Base-by-base conservation (phyloP, 2,113 vertebrate species). In the Halcyon malimbica region DNA sequence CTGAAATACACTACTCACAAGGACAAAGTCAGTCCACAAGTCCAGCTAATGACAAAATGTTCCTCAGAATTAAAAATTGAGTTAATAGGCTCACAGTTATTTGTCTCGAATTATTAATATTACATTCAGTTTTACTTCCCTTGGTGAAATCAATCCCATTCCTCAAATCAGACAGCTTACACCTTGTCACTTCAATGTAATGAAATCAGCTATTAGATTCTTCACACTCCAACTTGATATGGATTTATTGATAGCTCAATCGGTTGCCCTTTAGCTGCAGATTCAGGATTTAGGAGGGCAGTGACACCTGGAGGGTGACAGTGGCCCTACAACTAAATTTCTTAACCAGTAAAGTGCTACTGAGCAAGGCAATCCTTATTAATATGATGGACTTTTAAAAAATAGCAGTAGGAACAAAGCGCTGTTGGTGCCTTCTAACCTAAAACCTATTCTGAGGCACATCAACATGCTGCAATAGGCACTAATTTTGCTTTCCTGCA, bases 71-170 rank as follows among this genome's bases (percentile, higher is more conserved):
- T 95, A 96, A 93, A 97, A 96, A 76, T 25, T 13, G 4, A 87
- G 71, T 80, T 97, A 93, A 95, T 65, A 83, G 57, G 39, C 64
- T 96, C 41, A 31, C 37, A 42, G 79, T 76, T 93, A 97, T 84
- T 97, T 91, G 39, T 73, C 89, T 90, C n/a, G 5, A 37, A 65
- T 92, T 94, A 92, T 96, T 91, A 87, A 90, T 56, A 79, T 89
- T 87, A 29, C 56, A 74, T 83, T 96, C 90, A 53, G 41, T 83
- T 96, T 96, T 83, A 71, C 65, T 95, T 96, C 53, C 41, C 64
- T 86, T 60, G n/a, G 85, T 94, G 91, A 96, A 95, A 90, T 92
- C 56, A 90, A 87, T 77, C 37, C 62, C 85, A 79, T 95, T 96
- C 53, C 65, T 97, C 87, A 96, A 48, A 77, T 3, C 54, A 57